These are phyloP conservation scores for Antheraea pernyi DNA, from an alignment of 1,140 invertebrate genomes.

Conservation along the genomic window DNA sequence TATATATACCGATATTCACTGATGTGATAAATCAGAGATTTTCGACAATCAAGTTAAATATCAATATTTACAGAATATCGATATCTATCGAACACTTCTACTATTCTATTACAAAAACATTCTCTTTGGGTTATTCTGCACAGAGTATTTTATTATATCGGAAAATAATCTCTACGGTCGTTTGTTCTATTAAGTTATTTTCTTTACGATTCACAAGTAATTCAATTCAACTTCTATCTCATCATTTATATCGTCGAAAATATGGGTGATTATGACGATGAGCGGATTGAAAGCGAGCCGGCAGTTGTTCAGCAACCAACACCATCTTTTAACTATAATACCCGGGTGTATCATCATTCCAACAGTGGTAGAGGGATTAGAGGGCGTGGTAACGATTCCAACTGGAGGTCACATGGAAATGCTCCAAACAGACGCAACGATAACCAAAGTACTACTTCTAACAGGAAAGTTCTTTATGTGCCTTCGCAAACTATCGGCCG, in stretches of 20 bases:
- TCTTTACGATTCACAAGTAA: too few species aligned
- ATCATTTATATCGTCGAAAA: neutral
- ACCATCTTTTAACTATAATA: slow-evolving; percentile 26
- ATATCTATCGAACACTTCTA: too few species aligned
- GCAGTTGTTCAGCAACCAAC: slow-evolving; percentile 17
- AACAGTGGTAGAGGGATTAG: slow-evolving; percentile 28
- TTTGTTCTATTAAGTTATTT: too few species aligned
- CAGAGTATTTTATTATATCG: too few species aligned
- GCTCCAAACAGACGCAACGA: neutral
- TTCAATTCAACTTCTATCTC: too few species aligned
- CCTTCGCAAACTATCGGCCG: slow-evolving; percentile 61
- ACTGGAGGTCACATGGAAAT: slow-evolving; percentile 43
- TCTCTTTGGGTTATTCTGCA: too few species aligned
- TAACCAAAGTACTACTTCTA: slow-evolving; percentile 23
- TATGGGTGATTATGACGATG: slow-evolving; percentile 50
- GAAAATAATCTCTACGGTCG: too few species aligned
- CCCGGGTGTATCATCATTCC: slow-evolving; percentile 34
- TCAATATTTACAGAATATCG: too few species aligned
- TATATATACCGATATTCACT: too few species aligned
- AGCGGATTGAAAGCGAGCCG: slow-evolving; percentile 39
- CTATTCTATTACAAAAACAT: too few species aligned
- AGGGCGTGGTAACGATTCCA: slow-evolving; percentile 36
- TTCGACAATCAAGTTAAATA: too few species aligned
- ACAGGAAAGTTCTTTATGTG: slow-evolving; percentile 53
- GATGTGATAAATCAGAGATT: too few species aligned